Base-by-base conservation (phyloP, 2,113 vertebrate species). In the Aythya baeri region DNA sequence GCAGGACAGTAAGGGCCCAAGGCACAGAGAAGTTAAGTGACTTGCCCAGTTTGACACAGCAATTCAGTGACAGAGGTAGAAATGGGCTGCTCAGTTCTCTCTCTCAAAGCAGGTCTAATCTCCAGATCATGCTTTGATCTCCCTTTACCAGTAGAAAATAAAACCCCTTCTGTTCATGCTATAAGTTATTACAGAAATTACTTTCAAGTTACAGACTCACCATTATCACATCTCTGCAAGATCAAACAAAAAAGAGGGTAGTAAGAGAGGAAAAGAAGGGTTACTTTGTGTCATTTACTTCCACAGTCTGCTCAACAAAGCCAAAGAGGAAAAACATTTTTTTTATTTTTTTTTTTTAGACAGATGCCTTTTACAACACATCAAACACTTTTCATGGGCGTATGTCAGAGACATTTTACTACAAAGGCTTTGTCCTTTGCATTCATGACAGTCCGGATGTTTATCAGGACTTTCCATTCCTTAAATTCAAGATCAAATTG, bases 391-490 rank as follows among this genome's bases (percentile, higher is more conserved):
- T 62, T 95, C 58, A 83, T 75, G 73, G 91, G 70, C 3, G 7
- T 94, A 87, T 93, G 83, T 82, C 84, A 84, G 61, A 89, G 89
- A 50, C 46, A 73, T 84, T 85, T 92, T 91, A 88, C 83, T 92
- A 91, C 93, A 96, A 93, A 96, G 80, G 34, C 77, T 95, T 93
- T 91, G 87, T 84, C 83, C 73, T 96, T 83, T 90, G 71, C 77
- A 68, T 91, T 92, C 88, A 59, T 5, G 25, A 80, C 58, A 94
- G 81, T 57, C 76, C 1, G 29, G 77, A 94, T 85, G 70, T 96
- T 97, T 94, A 93, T 91, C 83, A 93, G 89, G 58, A 91, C 93
- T 94, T 94, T 94, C 76, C 27, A 72, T 96, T 94, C 78, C 71
- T 59, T 86, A 75, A 79, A 88, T 86, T 95, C 57, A 88, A 86